Conservation (phyloP, 2,888 invertebrate species). For the Mylabris sibirica region DNA sequence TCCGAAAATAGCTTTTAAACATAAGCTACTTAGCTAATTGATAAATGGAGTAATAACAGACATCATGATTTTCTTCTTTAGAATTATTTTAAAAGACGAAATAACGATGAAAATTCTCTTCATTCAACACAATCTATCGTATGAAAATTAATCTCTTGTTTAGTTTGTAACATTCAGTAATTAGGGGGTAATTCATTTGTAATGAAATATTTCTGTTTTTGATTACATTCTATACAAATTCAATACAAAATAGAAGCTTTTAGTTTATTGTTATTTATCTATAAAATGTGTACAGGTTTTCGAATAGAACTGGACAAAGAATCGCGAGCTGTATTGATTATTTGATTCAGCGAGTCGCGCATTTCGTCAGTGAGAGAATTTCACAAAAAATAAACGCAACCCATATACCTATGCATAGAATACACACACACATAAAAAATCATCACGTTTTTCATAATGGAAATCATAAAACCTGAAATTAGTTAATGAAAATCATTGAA, state of each 20-base stretch:
- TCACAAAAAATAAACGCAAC: neutral
- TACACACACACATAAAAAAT: neutral
- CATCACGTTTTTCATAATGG: neutral
- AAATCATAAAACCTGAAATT: constrained; percentile 4
- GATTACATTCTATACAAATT: too few species aligned
- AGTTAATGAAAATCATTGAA: constrained; percentile 7
- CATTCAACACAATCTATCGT: neutral
- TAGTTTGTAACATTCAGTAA: neutral
- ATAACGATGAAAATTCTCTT: neutral
- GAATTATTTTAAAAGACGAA: neutral
- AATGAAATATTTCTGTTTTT: neutral
- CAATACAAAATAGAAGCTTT: neutral
- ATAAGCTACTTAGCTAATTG: constrained; percentile 14
- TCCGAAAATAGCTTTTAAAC: constrained; percentile 15
- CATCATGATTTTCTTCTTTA: neutral
- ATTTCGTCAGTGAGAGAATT: constrained; percentile 25
- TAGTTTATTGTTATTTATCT: constrained; percentile 12
- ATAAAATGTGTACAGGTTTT: constrained; percentile 23
- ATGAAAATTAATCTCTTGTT: neutral
- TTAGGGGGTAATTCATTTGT: neutral
- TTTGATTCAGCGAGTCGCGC: constrained; percentile 33
- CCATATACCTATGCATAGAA: neutral
- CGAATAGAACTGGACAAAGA: constrained; percentile 33
- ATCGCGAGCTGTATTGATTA: constrained; percentile 39
- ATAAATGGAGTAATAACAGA: neutral